A percentile compares a stretch with the other conserved stretches of the same genome.
These are phyloP conservation scores for Lanius ludovicianus DNA, from an alignment of 2,113 vertebrate genomes.

Conservation along the genomic window DNA sequence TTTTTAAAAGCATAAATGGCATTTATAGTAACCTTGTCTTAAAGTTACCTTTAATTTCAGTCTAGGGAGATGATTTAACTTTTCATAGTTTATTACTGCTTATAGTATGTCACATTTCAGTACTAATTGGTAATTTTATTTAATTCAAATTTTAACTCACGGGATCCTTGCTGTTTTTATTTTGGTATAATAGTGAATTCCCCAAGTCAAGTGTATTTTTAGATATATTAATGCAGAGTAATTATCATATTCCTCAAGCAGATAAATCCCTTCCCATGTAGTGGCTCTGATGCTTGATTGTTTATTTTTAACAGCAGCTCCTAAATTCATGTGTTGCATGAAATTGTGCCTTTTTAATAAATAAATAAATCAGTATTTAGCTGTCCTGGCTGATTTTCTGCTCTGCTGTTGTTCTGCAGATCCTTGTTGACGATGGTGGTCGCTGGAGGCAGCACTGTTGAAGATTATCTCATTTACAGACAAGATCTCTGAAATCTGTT, in stretches of 20 bases:
- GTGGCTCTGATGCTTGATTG: neutral
- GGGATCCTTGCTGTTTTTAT: neutral
- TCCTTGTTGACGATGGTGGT: slow-evolving; percentile 56
- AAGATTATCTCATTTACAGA: slow-evolving; percentile 63
- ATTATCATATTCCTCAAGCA: neutral
- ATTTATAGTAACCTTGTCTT: neutral
- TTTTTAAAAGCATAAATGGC: neutral
- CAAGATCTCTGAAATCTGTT: slow-evolving; percentile 65
- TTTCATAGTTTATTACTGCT: neutral
- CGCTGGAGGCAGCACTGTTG: slow-evolving; percentile 48
- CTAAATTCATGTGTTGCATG: neutral
- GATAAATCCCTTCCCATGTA: neutral
- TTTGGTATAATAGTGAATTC: neutral
- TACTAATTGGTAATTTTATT: neutral
- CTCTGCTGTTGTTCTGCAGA: slow-evolving; percentile 43
- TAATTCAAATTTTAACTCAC: neutral
- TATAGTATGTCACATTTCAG: neutral
- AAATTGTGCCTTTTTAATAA: neutral
- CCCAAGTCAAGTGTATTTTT: neutral
- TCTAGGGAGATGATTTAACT: neutral
- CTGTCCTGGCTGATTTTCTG: neutral
- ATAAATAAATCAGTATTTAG: fast-evolving
- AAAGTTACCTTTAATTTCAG: neutral
- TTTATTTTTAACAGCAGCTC: neutral
- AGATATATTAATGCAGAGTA: neutral